phyloP scores from a whole-genome alignment of 2,888 invertebrate genomes.

The Leptura quadrifasciata region DNA sequence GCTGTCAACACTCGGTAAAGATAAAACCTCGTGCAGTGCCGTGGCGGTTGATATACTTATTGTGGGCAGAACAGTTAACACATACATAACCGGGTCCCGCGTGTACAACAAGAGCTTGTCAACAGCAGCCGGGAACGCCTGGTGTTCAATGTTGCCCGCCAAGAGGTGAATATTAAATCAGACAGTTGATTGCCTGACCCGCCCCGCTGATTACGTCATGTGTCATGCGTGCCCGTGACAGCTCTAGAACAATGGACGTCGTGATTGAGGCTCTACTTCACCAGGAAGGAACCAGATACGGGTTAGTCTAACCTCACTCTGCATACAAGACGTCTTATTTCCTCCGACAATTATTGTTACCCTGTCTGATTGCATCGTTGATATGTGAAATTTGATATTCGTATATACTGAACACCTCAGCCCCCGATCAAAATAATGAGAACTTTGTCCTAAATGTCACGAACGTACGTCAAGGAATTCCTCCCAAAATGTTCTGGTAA shows the following conservation, averaged over 20 bases:
- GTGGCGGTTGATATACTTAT: conserved; percentile 66
- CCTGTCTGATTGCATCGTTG: conserved; percentile 49
- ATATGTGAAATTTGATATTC: conserved; percentile 57
- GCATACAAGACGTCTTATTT: conserved; percentile 66
- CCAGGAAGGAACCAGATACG: conserved; percentile 66
- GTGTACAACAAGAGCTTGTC: conserved; percentile 70
- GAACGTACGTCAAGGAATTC: neutral
- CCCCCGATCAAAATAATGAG: conserved; percentile 42
- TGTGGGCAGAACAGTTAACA: conserved; percentile 70
- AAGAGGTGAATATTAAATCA: conserved; percentile 73
- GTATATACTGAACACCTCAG: conserved; percentile 45
- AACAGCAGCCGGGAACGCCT: conserved; percentile 70
- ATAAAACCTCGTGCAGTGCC: conserved; percentile 26
- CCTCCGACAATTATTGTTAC: conserved; percentile 61
- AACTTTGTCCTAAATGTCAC: conserved; percentile 29
- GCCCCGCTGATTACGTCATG: conserved; percentile 73
- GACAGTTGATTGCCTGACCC: conserved; percentile 73
- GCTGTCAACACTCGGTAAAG: conserved; percentile 29
- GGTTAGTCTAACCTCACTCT: conserved; percentile 63
- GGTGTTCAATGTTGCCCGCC: conserved; percentile 65
- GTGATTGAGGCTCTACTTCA: conserved; percentile 68
- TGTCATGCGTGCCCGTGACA: conserved; percentile 72
- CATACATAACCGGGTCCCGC: conserved; percentile 65
- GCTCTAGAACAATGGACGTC: conserved; percentile 70
- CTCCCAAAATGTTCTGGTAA: neutral